Evolutionary conservation across 2,888 invertebrate species (phyloP).

Genomic region (Papilio protenor): DNA sequence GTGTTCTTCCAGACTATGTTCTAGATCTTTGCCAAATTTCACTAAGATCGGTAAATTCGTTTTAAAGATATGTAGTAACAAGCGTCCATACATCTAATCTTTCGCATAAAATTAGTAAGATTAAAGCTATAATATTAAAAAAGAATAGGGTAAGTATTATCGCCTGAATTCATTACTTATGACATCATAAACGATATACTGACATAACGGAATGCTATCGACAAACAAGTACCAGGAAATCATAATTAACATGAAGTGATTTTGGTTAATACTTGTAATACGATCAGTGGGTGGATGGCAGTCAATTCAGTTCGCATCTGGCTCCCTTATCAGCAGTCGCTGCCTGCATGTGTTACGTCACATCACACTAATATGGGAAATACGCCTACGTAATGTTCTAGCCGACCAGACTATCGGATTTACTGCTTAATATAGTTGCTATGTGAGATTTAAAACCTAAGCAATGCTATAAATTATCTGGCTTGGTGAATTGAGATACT

Average conservation of each 20-base stretch:
- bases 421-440: not conserved
- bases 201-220: not conserved
- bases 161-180: not conserved
- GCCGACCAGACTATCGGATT: not conserved
- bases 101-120: too few relatives aligned
- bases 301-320: slow-evolving; percentile 60
- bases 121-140: too few relatives aligned
- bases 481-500: too few relatives aligned
- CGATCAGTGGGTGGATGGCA: slow-evolving; percentile 73
- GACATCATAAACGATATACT: not conserved
- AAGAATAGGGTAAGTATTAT: too few relatives aligned
- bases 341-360: slow-evolving; percentile 49
- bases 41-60: too few relatives aligned
- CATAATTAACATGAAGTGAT: slow-evolving; percentile 31
- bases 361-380: slow-evolving; percentile 44
- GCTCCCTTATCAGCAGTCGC: slow-evolving; percentile 67
- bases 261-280: slow-evolving; percentile 55
- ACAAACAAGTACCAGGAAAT: slow-evolving; percentile 39
- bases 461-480: not conserved
- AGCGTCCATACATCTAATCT: too few relatives aligned
- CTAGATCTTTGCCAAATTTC: too few relatives aligned
- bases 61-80: too few relatives aligned
- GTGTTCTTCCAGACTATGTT: too few relatives aligned
- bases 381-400: slow-evolving; percentile 24
- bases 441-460: not conserved